Base-by-base conservation (phyloP, 2,888 invertebrate species). In the Stegophylla sp. region DNA sequence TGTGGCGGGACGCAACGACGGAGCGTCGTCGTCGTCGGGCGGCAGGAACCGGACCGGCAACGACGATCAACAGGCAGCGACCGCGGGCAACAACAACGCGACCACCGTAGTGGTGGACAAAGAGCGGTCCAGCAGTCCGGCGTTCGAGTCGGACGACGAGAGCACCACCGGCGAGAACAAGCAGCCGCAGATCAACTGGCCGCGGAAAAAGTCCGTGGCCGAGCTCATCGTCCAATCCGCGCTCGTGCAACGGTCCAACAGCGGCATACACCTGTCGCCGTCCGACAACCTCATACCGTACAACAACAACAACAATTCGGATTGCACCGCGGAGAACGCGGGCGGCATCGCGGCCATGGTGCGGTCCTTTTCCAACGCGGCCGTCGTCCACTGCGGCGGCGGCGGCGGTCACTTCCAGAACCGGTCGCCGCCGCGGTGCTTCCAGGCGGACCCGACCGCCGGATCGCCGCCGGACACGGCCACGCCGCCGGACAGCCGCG, bases 101-200 rank as follows among this genome's bases (percentile, higher is more conserved):
- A 12, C 64, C 13, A 17, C n/a, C n/a, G 83, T 83, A 13, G 64
- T 77, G n/a, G 82, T 83, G 34, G 83, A 83, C 61, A 83, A 83
- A 28, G 94, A 94, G 84, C 89, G 96, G 61, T 96, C 96, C 0
- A 96, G 96, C 85, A 96, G 96, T 86, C 91, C 95, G 0, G 95
- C 95, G 0, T 97, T 97, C 86, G 97, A 97, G 85, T 97, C 97
- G 0, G 97, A 97, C 86, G 96, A 97, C 83, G 97, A 97, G 85
- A 85, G 85, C 71, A 84, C 84, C 4, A 84, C 86, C 84, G 82
- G 85, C 77, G 82, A 84, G 83, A 71, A 84, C 83, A 71, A 82
- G 23, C 82, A 71, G 20, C 83, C 56, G 83, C 83, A 85, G 81
- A 85, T 82, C 82, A 84, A 82, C 41, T 83, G 82, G 83, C 72